Evolutionary conservation across 2,113 vertebrate genomes (phyloP).

Genomic region (Cephalopterus ornatus): DNA sequence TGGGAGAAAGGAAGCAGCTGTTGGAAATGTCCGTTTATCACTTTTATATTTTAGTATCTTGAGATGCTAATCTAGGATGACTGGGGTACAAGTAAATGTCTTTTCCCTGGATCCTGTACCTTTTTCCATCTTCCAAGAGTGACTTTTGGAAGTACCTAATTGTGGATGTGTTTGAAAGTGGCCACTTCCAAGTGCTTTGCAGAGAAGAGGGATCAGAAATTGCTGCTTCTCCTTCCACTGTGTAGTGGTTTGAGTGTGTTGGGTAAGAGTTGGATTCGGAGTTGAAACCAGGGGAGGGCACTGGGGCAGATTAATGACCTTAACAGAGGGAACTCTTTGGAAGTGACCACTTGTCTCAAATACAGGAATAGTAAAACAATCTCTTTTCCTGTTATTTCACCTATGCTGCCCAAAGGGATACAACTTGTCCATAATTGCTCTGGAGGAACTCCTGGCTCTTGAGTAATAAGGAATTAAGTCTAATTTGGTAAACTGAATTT

Average conservation of each 20-base stretch:
- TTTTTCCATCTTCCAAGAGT: not conserved
- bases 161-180: not conserved
- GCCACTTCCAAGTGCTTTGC: not conserved
- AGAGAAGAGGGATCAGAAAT: not conserved
- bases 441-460: not conserved
- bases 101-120: not conserved
- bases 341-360: not conserved
- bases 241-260: not conserved
- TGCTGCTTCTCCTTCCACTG: not conserved
- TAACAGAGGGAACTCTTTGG: not conserved
- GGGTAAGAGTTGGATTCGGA: not conserved
- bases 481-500: slow-evolving; percentile 43
- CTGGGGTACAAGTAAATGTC: not conserved
- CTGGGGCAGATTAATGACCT: not conserved
- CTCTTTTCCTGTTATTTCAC: slow-evolving; percentile 31
- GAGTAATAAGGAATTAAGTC: slow-evolving; percentile 35
- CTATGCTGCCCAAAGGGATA: slow-evolving; percentile 22
- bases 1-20: not conserved
- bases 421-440: not conserved
- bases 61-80: not conserved
- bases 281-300: not conserved
- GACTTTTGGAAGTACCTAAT: not conserved
- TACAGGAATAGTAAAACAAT: not conserved
- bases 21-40: not conserved
- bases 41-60: not conserved